A percentile compares a stretch with the other conserved stretches of the same genome.
These are phyloP conservation scores for Charaxes varanes DNA, from an alignment of 1,140 invertebrate genomes.

Conservation along the genomic window DNA sequence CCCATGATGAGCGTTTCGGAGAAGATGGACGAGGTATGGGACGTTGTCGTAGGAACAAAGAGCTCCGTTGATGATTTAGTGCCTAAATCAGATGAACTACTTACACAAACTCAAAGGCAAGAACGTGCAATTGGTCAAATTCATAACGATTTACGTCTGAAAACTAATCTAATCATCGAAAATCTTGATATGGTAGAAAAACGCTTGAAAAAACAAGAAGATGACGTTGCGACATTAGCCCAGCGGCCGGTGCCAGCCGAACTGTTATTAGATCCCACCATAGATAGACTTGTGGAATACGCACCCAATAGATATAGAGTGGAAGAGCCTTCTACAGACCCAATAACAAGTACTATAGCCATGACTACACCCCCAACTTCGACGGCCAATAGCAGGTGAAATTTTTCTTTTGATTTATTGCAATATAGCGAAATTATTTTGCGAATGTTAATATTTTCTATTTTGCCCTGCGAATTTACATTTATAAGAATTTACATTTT, in stretches of 20 bases:
- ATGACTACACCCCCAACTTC: slow-evolving; percentile 37
- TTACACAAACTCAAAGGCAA: slow-evolving; percentile 89
- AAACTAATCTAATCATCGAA: slow-evolving; percentile 90
- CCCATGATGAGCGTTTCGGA: slow-evolving; percentile 89
- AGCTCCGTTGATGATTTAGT: slow-evolving; percentile 88
- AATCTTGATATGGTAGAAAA: slow-evolving; percentile 91
- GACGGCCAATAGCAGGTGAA: slow-evolving; percentile 54
- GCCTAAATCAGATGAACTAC: slow-evolving; percentile 88
- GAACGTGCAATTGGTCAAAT: slow-evolving; percentile 91
- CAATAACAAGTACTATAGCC: slow-evolving; percentile 59
- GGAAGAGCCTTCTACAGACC: slow-evolving; percentile 52
- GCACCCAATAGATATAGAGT: slow-evolving; percentile 78
- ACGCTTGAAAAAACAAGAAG: slow-evolving; percentile 86
- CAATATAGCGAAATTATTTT: slow-evolving; percentile 19
- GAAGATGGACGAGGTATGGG: slow-evolving; percentile 93
- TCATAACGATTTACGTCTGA: slow-evolving; percentile 85
- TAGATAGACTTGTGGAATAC: slow-evolving; percentile 84
- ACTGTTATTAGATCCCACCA: slow-evolving; percentile 83
- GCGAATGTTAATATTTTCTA: slow-evolving; percentile 21
- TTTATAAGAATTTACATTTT: slow-evolving; percentile 3
- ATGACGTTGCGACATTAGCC: slow-evolving; percentile 82
- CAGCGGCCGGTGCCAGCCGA: slow-evolving; percentile 83
- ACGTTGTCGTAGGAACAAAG: slow-evolving; percentile 90
- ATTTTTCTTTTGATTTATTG: slow-evolving; percentile 31
- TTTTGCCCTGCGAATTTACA: slow-evolving; percentile 11